Evolutionary conservation across 2,888 invertebrate genomes (phyloP).

Genomic region (Eudasyphora cyanicolor): DNA sequence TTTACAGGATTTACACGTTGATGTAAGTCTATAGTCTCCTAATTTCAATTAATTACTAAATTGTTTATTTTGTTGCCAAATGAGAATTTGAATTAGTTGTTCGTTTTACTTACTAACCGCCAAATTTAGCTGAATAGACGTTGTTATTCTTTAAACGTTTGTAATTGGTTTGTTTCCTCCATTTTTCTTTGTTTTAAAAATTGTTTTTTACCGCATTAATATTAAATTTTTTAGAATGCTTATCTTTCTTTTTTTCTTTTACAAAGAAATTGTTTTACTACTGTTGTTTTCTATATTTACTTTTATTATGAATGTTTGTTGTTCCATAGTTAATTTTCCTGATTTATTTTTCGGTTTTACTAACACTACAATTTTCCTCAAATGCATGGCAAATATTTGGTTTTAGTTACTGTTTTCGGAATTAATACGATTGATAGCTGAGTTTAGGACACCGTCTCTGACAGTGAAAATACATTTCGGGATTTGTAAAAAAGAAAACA

Average conservation of each 20-base stretch:
- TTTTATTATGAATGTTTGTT: slow-evolving; percentile 51
- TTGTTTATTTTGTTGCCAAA: slow-evolving; percentile 38
- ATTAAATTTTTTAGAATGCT: slow-evolving; percentile 14
- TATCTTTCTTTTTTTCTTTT: neutral
- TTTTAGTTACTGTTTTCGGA: neutral
- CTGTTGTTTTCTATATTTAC: slow-evolving; percentile 12
- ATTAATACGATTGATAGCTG: too few species aligned
- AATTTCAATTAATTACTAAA: slow-evolving; percentile 57
- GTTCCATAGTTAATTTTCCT: slow-evolving; percentile 19
- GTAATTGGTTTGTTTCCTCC: neutral
- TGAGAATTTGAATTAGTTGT: slow-evolving; percentile 22
- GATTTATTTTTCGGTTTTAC: slow-evolving; percentile 32
- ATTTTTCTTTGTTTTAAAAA: neutral
- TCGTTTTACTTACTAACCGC: slow-evolving; percentile 17
- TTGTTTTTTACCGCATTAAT: slow-evolving; percentile 20
- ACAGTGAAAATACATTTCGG: too few species aligned
- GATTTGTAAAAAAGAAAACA: too few species aligned
- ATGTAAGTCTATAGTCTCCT: slow-evolving; percentile 80
- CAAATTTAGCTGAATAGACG: slow-evolving; percentile 41
- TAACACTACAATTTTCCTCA: slow-evolving; percentile 38
- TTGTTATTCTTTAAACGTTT: slow-evolving; percentile 3
- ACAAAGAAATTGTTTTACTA: neutral
- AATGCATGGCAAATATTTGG: slow-evolving; percentile 46
- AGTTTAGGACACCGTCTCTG: too few species aligned
- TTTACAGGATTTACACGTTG: slow-evolving; percentile 83